A percentile compares a stretch with the other conserved stretches of the same genome.
Evolutionary conservation across 2,113 vertebrate species (phyloP).

Genomic region (Crotalus helleri): DNA sequence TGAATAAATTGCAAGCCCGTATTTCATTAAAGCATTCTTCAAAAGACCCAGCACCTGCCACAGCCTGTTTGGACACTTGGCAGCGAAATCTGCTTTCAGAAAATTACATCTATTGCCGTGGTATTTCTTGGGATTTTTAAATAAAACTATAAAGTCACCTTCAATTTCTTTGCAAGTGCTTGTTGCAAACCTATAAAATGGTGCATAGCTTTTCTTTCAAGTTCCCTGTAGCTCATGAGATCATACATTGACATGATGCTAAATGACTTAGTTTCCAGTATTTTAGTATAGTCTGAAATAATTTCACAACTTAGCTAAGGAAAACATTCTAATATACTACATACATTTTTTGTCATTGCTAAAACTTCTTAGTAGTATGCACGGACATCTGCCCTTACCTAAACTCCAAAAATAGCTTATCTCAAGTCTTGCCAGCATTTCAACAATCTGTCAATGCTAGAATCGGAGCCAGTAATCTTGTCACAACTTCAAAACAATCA

Average conservation of each 20-base stretch:
- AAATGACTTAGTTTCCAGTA: background rate
- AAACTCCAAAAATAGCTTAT: background rate
- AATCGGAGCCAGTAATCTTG: background rate
- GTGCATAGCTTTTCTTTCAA: background rate
- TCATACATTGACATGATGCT: background rate
- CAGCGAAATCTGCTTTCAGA: background rate
- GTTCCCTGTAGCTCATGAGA: background rate
- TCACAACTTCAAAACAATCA: background rate
- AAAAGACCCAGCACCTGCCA: background rate
- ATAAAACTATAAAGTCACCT: background rate
- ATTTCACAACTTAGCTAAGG: background rate
- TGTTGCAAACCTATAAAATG: background rate
- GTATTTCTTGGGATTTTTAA: background rate
- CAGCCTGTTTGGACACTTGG: background rate
- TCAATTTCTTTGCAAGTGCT: background rate
- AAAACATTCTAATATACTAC: background rate
- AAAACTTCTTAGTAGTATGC: background rate
- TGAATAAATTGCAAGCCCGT: background rate
- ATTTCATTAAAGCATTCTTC: background rate
- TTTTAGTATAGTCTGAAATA: background rate
- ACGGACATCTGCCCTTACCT: background rate
- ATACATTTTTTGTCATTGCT: background rate
- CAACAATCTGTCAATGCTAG: background rate
- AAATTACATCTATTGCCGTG: background rate
- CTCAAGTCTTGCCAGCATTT: background rate